Evolutionary conservation across 2,113 vertebrate genomes (phyloP).

Genomic region (Trematomus loennbergii): DNA sequence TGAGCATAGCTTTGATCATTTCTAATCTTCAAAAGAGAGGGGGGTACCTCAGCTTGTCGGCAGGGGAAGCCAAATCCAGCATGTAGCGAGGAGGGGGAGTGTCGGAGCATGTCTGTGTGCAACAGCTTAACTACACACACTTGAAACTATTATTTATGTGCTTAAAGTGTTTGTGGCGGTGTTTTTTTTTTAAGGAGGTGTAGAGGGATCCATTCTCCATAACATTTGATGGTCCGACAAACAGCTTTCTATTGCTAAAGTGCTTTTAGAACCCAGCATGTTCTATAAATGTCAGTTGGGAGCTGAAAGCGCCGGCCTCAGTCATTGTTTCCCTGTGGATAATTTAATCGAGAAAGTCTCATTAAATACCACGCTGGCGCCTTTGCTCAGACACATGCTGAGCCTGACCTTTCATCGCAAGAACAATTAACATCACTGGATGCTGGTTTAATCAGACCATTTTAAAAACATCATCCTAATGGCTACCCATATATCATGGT

Average conservation of each 20-base stretch:
- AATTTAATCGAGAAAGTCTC: slow-evolving; percentile 71
- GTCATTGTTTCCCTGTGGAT: slow-evolving; percentile 61
- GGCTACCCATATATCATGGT: slow-evolving; percentile 55
- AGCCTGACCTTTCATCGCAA: slow-evolving; percentile 72
- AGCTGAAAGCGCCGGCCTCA: slow-evolving; percentile 18
- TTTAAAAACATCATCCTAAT: slow-evolving; percentile 63
- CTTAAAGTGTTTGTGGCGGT: not conserved
- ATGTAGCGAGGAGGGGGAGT: slow-evolving; percentile 10
- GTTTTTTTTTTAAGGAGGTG: slow-evolving; percentile 8
- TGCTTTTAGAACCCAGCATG: slow-evolving; percentile 18
- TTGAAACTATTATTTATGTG: slow-evolving; percentile 12
- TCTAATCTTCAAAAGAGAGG: slow-evolving; percentile 69
- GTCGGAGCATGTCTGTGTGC: slow-evolving; percentile 21
- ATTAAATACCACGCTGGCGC: slow-evolving; percentile 55
- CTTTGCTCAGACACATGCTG: slow-evolving; percentile 47
- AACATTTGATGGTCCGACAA: slow-evolving; percentile 37
- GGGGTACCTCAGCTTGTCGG: slow-evolving; percentile 21
- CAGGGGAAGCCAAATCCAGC: slow-evolving; percentile 28
- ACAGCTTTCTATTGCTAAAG: slow-evolving; percentile 18
- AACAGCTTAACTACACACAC: slow-evolving; percentile 2
- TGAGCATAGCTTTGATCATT: slow-evolving; percentile 73
- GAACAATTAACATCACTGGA: slow-evolving; percentile 69
- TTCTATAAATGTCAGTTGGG: slow-evolving; percentile 50
- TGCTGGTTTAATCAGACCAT: slow-evolving; percentile 65
- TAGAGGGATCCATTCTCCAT: slow-evolving; percentile 2